Base-by-base conservation (phyloP, 2,888 invertebrate species). In the Cremastinae sp. region DNA sequence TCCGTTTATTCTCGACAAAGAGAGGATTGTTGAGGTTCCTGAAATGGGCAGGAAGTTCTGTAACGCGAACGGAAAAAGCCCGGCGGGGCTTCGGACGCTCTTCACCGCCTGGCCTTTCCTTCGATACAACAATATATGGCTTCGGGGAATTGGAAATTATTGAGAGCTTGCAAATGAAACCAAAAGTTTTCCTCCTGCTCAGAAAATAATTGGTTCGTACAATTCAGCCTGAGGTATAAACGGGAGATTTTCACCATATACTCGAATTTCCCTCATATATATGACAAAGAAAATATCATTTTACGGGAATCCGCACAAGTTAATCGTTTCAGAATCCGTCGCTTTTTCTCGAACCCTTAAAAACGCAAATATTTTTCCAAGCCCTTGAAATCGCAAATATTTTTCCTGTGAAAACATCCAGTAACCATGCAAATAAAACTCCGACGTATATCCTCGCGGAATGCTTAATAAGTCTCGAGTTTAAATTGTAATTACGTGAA, bases 101-200 rank as follows among this genome's bases (percentile, higher is more conserved):
- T 64, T 41, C 69, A 8, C 47, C 14, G 28, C 59, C 2, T 14
- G 14, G 20, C 49, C 7, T n/a, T 51, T 34, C 56, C 51, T 20
- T 10, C n/a, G 20, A 45, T 28, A 65, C 5, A 22, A 41, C 28
- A 18, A 41, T 41, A 18, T 49, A 51, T 43, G 65, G 65, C 65
- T 72, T 65, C 51, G 34, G 65, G 51, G 72, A 56, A 58, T 59
- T 65, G 43, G 51, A 65, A 72, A 65, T 65, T 41, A 59, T 65
- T 51, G 36, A 18, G 49, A 51, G 41, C 41, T 72, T 58, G 22
- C 34, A 9, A 28, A 18, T 41, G 51, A 28, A 14, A 49, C 38
- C 41, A 8, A 20, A 45, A 59, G 51, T 51, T 69, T 28, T 69
- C 49, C 51, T 51, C 49, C 16, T 34, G 69, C 49, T 51, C 51